Base-by-base conservation (phyloP, 2,888 invertebrate genomes). In the Tipula lateralis region DNA sequence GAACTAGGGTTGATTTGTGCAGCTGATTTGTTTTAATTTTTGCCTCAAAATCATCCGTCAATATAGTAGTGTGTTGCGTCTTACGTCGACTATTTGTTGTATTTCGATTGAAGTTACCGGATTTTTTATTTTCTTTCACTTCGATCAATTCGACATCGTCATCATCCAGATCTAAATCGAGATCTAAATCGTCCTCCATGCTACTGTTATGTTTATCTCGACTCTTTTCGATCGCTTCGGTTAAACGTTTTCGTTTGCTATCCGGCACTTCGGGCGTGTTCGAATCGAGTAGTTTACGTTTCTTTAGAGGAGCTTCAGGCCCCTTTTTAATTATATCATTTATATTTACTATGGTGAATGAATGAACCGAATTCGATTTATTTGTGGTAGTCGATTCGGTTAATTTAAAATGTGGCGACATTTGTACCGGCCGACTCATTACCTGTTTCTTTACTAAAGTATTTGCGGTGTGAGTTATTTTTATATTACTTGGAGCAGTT, bases 341-440 rank as follows among this genome's bases (percentile, higher is more conserved):
- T 9, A 90, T 90, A 85, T 90, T 90, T 6, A 90, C 90, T 84
- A 90, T 90, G 29, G 90, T 90, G 84, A 90, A 90, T 7, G 90
- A 90, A n/a, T 89, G 90, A 29, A 85, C 84, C 29, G 34, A 39
- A 6, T 83, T 83, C 4, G 19, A 19, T 34, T 36, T 83, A 13
- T 36, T 83, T 16, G 83, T 83, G 2, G 83, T 19, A 0, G 32
- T 7, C 12, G 29, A 29, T 24, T 83, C 44, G 24, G 29, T 83
- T 36, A 82, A 82, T 32, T 82, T 82, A 9, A 66, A 66, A 24
- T 12, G 66, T 4, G 82, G 82, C 13, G 82, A 82, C 32, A 82
- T 32, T 16, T 29, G 32, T 4, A 30, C n/a, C 1, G 30, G n/a
- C 16, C 32, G 82, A 7, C 6, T 16, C 3, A 9, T 9, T 7